phyloP scores from a whole-genome alignment of 2,797 vertebrate genomes.

The Bryconaethiops microstoma region DNA sequence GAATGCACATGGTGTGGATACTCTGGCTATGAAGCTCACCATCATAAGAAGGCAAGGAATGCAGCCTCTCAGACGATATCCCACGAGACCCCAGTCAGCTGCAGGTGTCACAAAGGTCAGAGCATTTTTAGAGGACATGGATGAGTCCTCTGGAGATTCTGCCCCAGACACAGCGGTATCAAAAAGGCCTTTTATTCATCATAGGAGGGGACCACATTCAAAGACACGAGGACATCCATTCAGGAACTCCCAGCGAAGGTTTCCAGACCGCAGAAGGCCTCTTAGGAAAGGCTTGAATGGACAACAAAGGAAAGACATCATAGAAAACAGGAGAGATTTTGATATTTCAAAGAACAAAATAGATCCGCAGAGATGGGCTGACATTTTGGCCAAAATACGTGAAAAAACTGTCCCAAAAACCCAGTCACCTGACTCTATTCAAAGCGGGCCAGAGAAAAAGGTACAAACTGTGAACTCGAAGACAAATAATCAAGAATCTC shows the following conservation, averaged over 20 bases:
- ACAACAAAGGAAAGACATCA: constrained; percentile 78
- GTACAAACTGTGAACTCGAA: not conserved
- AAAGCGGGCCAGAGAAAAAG: constrained; percentile 20
- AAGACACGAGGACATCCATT: constrained; percentile 29
- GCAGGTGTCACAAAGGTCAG: constrained; percentile 74
- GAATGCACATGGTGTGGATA: constrained; percentile 84
- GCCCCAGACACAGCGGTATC: constrained; percentile 42
- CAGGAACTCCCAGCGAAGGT: constrained; percentile 36
- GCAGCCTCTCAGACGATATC: constrained; percentile 63
- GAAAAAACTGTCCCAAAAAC: constrained; percentile 75
- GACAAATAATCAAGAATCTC: constrained; percentile 44
- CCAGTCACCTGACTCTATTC: constrained; percentile 39
- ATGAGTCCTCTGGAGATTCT: constrained; percentile 82
- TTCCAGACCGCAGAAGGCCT: constrained; percentile 61
- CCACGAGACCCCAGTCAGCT: constrained; percentile 71
- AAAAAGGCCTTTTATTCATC: constrained; percentile 56
- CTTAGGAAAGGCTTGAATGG: constrained; percentile 62
- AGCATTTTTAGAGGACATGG: constrained; percentile 67
- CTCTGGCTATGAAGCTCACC: constrained; percentile 75
- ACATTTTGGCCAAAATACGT: constrained; percentile 90
- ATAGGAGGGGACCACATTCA: constrained; percentile 30
- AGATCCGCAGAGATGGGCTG: constrained; percentile 90
- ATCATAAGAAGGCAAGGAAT: constrained; percentile 73
- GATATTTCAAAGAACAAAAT: constrained; percentile 85
- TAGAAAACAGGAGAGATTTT: constrained; percentile 81